These are phyloP conservation scores for Chrysolina oricalcia DNA, from an alignment of 2,888 invertebrate species.

Conservation along the genomic window DNA sequence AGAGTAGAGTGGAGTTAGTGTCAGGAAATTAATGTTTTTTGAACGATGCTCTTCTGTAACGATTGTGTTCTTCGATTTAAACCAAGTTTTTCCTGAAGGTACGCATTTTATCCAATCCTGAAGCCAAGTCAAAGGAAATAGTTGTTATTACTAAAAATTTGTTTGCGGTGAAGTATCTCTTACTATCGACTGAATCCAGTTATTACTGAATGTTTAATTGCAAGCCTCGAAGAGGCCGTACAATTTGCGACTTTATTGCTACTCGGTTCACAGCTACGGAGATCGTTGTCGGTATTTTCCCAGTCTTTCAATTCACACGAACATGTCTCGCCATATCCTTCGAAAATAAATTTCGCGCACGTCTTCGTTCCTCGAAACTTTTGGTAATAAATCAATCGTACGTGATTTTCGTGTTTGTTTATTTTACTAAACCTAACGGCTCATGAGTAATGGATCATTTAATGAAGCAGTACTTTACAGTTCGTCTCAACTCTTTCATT, in stretches of 20 bases:
- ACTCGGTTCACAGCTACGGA: background rate
- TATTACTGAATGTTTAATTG: too few species aligned
- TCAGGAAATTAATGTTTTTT: too few species aligned
- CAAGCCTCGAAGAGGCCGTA: background rate
- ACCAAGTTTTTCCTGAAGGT: too few species aligned
- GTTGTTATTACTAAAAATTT: too few species aligned
- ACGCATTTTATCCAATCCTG: too few species aligned
- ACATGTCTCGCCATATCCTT: background rate
- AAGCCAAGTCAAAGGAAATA: too few species aligned
- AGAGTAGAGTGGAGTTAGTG: too few species aligned
- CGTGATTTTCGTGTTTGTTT: background rate
- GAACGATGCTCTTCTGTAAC: too few species aligned
- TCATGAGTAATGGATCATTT: background rate
- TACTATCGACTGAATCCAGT: too few species aligned
- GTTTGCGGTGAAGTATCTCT: too few species aligned
- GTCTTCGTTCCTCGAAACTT: background rate
- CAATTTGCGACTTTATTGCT: background rate
- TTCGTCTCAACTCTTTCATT: too few species aligned
- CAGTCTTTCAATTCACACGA: background rate
- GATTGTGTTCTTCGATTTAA: too few species aligned
- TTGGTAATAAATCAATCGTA: constrained; percentile 8
- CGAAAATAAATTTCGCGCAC: background rate
- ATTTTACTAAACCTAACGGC: background rate
- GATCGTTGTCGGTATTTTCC: background rate
- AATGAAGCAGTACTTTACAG: background rate